Evolutionary conservation across 2,797 vertebrate genomes (phyloP), one percentile per base, ranked within the genome.

Genomic region (Chiloscyllium punctatum): DNA sequence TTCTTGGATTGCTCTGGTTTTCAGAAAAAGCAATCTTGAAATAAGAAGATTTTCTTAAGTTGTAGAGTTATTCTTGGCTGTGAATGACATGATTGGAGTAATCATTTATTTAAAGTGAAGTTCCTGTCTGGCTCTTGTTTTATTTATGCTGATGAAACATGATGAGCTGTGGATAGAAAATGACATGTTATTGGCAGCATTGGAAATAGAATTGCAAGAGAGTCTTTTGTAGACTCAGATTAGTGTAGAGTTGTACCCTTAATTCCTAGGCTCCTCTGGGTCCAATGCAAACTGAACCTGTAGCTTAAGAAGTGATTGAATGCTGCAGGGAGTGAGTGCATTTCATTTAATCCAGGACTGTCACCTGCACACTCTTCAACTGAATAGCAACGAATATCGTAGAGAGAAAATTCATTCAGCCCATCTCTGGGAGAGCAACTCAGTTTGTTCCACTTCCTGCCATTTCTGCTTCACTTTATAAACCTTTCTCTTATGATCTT

Each of bases 31-130:
- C 69, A 95, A 77, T 95, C 71, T 74, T 95, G 94, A 95, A 95
- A 77, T 95, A 57, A 95, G 90, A 69, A 69, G 69, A 95, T 95
- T 74, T 57, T 77, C 68, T 95, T 77, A 16, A 74, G 71, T 30
- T 51, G 71, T 95, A 53, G 72, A 95, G 94, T 95, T 95, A 95
- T 95, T 95, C 72, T 95, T 95, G 94, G 71, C 94, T 72, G 94
- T 72, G 94, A 95, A 77, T 77, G 71, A 74, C 11, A 30, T 77
- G 94, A 77, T 74, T 77, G 72, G 94, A 95, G 72, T 53, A 77
- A 95, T 95, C 71, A 77, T 95, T 95, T 95, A 95, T 95, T 74
- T 53, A 95, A 74, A 72, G 94, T 33, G 30, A 95, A 53, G 69
- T 95, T 95, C 72, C 94, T 77, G 94, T 95, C 94, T 95, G 94